Evolutionary conservation across 64 coral and sea anemone species (phyloP), one percentile per base, ranked within the genome.

Genomic region (Actinia tenebrosa): DNA sequence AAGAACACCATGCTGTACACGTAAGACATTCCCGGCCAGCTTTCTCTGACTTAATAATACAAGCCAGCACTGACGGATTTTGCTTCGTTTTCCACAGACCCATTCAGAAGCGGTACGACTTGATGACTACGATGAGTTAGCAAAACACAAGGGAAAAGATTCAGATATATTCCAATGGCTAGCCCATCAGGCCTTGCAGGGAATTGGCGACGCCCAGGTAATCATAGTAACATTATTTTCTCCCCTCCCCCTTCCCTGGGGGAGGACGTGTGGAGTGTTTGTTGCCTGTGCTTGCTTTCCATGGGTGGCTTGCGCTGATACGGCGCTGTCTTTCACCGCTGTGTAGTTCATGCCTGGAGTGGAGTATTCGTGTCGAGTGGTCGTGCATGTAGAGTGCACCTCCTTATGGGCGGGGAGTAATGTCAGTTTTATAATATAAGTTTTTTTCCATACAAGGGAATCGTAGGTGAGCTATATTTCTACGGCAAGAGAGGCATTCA

Each of bases 131-230:
- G 92, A 98, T 18, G 95, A 93, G 69, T 46, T 98, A 42, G 95
- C 89, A 16, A 83, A 89, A 43, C 92, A 98, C 84, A 93, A 89
- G 56, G 91, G 92, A 3, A 80, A 91, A 23, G 88, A 98, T 23
- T 98, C 95, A 8, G 91, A 98, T 69, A 75, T 90, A 54, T 94
- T 94, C 64, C 89, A 91, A 1, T 98, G 95, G 95, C 89, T 98
- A 71, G 91, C 89, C 44, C 89, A 98, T 87, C 92, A 93, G 60
- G 92, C 95, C 18, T 87, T 86, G 91, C 89, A 93, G 37, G 89
- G 95, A 6, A 80, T 91, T 14, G 82, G 87, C 7, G 95, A 89
- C 62, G 95, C 92, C 47, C 92, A 98, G 71, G 93, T 91, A 61
- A 1, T 43, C 72, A 16, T 22, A 25, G n/a, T 4, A 42, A 56